Evolutionary conservation across 2,797 vertebrate genomes (phyloP).

Genomic region (Hippocampus kuda): DNA sequence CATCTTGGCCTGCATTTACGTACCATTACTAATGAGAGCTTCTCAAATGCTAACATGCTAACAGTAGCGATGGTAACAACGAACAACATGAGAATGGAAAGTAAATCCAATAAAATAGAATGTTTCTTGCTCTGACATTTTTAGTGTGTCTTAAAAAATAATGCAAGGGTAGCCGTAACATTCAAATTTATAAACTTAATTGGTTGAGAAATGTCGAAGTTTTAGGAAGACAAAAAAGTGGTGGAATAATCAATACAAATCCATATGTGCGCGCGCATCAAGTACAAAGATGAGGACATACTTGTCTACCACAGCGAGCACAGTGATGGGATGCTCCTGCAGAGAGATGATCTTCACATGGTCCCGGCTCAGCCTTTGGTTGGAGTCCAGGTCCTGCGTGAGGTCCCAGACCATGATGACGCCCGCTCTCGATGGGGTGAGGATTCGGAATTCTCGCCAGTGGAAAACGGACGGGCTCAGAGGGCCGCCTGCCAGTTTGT

Average conservation of each 20-base stretch:
- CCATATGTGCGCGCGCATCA: background rate
- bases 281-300: conserved; percentile 15
- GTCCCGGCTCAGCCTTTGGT: conserved; percentile 12
- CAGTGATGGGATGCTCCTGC: conserved; percentile 73
- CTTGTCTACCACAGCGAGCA: conserved; percentile 70
- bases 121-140: no score
- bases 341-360: conserved; percentile 59
- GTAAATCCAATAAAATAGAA: no score
- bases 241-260: no score
- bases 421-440: conserved; percentile 68
- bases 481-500: conserved; percentile 56
- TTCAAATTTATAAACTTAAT: no score
- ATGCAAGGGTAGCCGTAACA: no score
- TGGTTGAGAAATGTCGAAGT: no score
- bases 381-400: background rate
- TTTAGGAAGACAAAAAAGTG: no score
- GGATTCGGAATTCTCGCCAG: conserved; percentile 53
- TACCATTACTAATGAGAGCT: no score
- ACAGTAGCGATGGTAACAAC: no score
- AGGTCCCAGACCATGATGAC: conserved; percentile 76
- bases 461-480: conserved; percentile 78
- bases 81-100: background rate
- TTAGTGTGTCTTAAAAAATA: no score
- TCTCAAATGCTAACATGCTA: background rate
- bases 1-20: no score